A percentile compares a stretch with the other conserved stretches of the same genome.
These are phyloP conservation scores for Caracal caracal DNA, from an alignment of 2,113 vertebrate genomes.

Conservation along the genomic window DNA sequence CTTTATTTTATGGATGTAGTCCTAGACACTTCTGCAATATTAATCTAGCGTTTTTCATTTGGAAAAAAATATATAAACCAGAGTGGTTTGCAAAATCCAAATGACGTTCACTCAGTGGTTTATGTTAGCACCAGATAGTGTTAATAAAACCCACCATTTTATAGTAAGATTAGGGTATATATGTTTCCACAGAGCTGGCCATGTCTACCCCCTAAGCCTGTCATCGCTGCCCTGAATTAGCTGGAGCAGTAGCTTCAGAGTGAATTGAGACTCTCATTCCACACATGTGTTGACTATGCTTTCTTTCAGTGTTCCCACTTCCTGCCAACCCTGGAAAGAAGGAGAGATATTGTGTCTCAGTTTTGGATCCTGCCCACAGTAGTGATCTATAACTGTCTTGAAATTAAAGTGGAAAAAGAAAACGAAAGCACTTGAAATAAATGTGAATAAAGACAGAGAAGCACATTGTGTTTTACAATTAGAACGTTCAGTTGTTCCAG, in stretches of 20 bases:
- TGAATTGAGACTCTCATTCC: slow-evolving; percentile 14
- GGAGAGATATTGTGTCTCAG: slow-evolving; percentile 60
- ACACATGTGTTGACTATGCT: not conserved
- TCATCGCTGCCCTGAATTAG: slow-evolving; percentile 2
- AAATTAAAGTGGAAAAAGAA: slow-evolving; percentile 76
- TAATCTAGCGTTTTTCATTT: slow-evolving; percentile 64
- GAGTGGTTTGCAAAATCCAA: slow-evolving; percentile 45
- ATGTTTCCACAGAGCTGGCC: slow-evolving; percentile 41
- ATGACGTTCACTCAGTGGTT: slow-evolving; percentile 28
- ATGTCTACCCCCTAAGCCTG: not conserved
- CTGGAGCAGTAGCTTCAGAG: slow-evolving; percentile 24
- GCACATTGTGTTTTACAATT: slow-evolving; percentile 52
- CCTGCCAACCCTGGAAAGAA: slow-evolving; percentile 58
- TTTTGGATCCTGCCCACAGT: slow-evolving; percentile 46
- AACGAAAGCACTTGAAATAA: slow-evolving; percentile 56
- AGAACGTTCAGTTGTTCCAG: slow-evolving; percentile 35
- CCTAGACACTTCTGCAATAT: slow-evolving; percentile 70
- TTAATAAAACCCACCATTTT: slow-evolving; percentile 51
- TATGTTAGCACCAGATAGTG: slow-evolving; percentile 56
- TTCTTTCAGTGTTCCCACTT: slow-evolving; percentile 36
- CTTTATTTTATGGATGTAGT: slow-evolving; percentile 67
- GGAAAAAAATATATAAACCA: slow-evolving; percentile 59
- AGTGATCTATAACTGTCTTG: slow-evolving; percentile 72
- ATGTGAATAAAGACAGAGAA: slow-evolving; percentile 58
- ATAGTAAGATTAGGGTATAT: not conserved